These are phyloP conservation scores for Adineta ricciae DNA, from an alignment of 2,888 invertebrate species.

Conservation along the genomic window DNA sequence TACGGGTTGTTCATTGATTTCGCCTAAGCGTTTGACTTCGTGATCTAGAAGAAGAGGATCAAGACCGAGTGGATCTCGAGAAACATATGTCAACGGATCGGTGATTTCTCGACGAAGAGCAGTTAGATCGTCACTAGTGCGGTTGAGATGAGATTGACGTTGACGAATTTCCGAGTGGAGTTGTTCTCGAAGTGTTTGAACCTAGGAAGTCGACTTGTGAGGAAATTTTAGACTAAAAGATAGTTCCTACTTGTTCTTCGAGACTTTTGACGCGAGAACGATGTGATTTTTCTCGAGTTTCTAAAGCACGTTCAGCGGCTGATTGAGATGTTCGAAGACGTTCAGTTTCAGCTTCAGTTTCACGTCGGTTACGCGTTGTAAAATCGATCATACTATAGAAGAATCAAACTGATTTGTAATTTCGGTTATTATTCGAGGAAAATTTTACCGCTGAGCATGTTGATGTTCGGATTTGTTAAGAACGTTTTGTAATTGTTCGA, in stretches of 20 bases:
- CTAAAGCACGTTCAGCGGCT: conserved; percentile 76
- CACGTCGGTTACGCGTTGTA: conserved; percentile 50
- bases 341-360: conserved; percentile 65
- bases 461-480: conserved; percentile 62
- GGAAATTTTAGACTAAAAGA: not conserved
- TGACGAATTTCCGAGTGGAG: conserved; percentile 75
- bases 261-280: conserved; percentile 74
- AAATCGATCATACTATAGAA: conserved; percentile 47
- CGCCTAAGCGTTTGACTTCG: conserved; percentile 67
- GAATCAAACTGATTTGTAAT: not conserved
- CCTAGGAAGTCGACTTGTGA: conserved; percentile 50
- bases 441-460: conserved; percentile 54
- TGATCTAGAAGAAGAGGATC: conserved; percentile 78
- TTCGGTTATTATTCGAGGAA: too few species aligned
- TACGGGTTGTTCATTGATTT: conserved; percentile 63
- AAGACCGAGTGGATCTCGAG: conserved; percentile 64
- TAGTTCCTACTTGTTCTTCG: conserved; percentile 69
- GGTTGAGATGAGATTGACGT: conserved; percentile 69
- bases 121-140: conserved; percentile 32
- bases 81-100: conserved; percentile 66
- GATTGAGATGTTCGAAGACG: conserved; percentile 72
- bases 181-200: conserved; percentile 67
- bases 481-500: conserved; percentile 52
- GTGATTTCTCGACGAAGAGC: conserved; percentile 23
- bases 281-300: conserved; percentile 76